phyloP scores from a whole-genome alignment of 2,888 invertebrate genomes.

The Alcis repandata region DNA sequence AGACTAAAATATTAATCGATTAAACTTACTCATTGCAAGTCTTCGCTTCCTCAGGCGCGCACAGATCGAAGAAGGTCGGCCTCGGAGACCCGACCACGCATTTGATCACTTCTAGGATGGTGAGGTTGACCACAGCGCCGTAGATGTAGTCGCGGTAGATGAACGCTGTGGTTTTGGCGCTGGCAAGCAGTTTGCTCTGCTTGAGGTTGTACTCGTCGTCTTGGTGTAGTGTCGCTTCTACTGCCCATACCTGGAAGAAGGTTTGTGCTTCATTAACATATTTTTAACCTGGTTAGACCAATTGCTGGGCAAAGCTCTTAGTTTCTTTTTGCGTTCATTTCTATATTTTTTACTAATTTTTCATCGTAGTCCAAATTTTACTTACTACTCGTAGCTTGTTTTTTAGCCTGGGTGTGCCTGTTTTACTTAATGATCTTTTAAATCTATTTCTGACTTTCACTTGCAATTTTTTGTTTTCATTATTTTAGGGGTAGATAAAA shows the following conservation, averaged over 20 bases:
- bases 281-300: too few species aligned
- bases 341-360: too few species aligned
- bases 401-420: too few species aligned
- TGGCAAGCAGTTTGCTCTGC: constrained; percentile 70
- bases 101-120: constrained; percentile 88
- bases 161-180: constrained; percentile 74
- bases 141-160: constrained; percentile 89
- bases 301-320: too few species aligned
- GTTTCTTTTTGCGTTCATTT: too few species aligned
- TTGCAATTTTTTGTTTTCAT: too few species aligned
- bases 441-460: too few species aligned
- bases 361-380: too few species aligned
- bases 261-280: background rate
- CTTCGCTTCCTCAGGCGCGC: constrained; percentile 88
- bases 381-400: too few species aligned
- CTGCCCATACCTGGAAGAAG: constrained; percentile 75
- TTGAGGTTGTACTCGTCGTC: constrained; percentile 79
- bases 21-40: constrained; percentile 86
- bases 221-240: constrained; percentile 73
- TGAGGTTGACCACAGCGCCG: constrained; percentile 87
- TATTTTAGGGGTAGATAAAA: too few species aligned
- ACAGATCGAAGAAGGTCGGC: constrained; percentile 92
- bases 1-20: too few species aligned
- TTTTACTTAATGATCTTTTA: too few species aligned
- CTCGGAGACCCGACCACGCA: constrained; percentile 90